These are phyloP conservation scores for Mimachlamys varia DNA, from an alignment of 2,888 invertebrate species.

Conservation along the genomic window DNA sequence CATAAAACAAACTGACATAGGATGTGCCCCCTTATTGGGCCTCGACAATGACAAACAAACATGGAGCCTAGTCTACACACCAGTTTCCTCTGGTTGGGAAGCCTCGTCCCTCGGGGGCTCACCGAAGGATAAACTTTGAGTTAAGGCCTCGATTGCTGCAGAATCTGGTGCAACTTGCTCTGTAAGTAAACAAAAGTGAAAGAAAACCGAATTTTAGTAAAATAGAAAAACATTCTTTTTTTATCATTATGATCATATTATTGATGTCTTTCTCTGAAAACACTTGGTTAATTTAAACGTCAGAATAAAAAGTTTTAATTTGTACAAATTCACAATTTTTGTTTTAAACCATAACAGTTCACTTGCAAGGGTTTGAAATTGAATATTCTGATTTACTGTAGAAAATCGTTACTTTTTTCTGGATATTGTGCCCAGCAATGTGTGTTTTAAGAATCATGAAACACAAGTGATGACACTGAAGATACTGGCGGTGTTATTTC, in stretches of 20 bases:
- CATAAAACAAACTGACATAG: not conserved
- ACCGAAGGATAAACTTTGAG: conserved; percentile 29
- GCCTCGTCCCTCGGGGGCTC: not conserved
- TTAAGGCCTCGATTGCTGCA: not conserved
- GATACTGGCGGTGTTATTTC: too few species aligned
- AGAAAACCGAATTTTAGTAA: not conserved
- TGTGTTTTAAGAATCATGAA: too few species aligned
- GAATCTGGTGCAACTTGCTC: conserved; percentile 36
- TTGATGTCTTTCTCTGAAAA: not conserved
- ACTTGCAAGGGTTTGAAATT: too few species aligned
- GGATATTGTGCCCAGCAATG: too few species aligned
- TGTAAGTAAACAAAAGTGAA: not conserved
- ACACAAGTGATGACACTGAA: too few species aligned
- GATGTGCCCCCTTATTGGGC: conserved; percentile 36
- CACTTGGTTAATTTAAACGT: not conserved
- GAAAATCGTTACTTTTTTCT: too few species aligned
- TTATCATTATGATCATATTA: not conserved
- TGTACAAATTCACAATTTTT: not conserved
- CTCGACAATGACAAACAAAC: conserved; percentile 40
- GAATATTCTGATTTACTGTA: too few species aligned
- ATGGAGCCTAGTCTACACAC: conserved; percentile 49
- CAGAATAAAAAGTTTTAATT: too few species aligned
- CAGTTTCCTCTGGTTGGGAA: conserved; percentile 51
- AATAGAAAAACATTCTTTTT: not conserved
- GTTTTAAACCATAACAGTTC: not conserved